These are phyloP conservation scores for Crenuchus spilurus DNA, from an alignment of 2,797 vertebrate species.

Conservation along the genomic window DNA sequence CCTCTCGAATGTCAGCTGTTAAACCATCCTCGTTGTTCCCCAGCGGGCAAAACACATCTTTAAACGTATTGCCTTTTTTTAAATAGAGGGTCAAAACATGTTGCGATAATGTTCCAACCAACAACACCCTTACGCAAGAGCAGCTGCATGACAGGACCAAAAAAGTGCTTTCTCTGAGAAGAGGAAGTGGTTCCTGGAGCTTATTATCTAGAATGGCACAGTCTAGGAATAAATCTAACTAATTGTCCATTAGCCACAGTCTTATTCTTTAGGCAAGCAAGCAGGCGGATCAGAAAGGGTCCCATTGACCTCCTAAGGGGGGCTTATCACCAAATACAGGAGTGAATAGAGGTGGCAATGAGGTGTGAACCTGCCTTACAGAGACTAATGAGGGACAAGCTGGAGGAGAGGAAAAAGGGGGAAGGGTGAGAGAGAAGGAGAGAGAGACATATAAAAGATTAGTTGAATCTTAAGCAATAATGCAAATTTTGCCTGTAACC, in stretches of 20 bases:
- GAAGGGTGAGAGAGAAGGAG: conserved; percentile 6
- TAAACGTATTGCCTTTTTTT: neutral
- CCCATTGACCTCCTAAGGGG: conserved; percentile 63
- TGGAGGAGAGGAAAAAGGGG: conserved; percentile 32
- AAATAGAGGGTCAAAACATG: neutral
- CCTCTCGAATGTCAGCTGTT: conserved; percentile 6
- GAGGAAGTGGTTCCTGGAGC: conserved; percentile 51
- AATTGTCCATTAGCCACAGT: conserved; percentile 54
- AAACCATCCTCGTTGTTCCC: conserved; percentile 26
- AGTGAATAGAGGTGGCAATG: conserved; percentile 63
- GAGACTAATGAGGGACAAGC: conserved; percentile 60
- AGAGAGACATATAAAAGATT: neutral
- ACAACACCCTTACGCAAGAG: conserved; percentile 4
- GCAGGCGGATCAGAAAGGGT: conserved; percentile 55
- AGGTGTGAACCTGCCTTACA: conserved; percentile 61
- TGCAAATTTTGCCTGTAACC: too few species aligned
- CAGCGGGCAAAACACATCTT: conserved; percentile 15
- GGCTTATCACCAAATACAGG: conserved; percentile 62
- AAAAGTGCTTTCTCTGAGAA: conserved; percentile 45
- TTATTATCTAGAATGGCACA: conserved; percentile 50
- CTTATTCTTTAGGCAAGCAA: conserved; percentile 49
- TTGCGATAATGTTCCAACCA: neutral
- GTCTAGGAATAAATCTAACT: conserved; percentile 56
- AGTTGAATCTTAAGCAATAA: too few species aligned
- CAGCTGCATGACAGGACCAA: conserved; percentile 36